phyloP scores from a whole-genome alignment of 2,888 invertebrate species.

The Sturmia bella region DNA sequence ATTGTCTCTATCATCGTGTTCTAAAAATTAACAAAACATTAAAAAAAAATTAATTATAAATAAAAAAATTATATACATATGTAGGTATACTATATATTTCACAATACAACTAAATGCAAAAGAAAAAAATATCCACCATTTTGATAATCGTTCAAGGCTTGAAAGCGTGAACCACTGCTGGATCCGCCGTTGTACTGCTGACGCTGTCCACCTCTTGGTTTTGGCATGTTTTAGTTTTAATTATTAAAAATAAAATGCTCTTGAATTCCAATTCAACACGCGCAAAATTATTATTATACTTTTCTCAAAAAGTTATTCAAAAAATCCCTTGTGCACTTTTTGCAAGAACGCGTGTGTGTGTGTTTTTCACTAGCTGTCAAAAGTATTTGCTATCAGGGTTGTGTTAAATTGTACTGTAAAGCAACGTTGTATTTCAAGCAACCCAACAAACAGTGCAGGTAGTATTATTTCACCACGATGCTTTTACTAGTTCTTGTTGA shows the following conservation, averaged over 20 bases:
- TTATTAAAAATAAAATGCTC: not conserved
- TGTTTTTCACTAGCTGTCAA: conserved; percentile 52
- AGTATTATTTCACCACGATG: too few species aligned
- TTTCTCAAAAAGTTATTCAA: conserved; percentile 31
- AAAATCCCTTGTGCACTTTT: conserved; percentile 32
- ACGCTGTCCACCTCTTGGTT: conserved; percentile 74
- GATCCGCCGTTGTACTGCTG: conserved; percentile 70
- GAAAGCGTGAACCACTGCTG: conserved; percentile 76
- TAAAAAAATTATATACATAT: not conserved
- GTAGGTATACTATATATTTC: conserved; percentile 32
- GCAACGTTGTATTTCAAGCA: not conserved
- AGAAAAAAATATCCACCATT: conserved; percentile 73
- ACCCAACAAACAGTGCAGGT: conserved; percentile 11
- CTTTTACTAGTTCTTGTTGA: not conserved
- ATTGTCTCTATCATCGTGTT: conserved; percentile 74
- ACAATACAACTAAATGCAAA: conserved; percentile 11
- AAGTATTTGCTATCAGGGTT: conserved; percentile 5
- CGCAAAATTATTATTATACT: conserved; percentile 38
- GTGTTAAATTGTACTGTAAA: not conserved
- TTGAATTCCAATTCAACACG: conserved; percentile 13
- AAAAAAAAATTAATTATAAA: conserved; percentile 2
- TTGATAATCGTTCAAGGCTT: conserved; percentile 75
- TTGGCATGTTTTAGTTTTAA: conserved; percentile 71
- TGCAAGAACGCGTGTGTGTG: conserved; percentile 46
- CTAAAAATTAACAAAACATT: conserved; percentile 67